Conservation (phyloP, 2,113 vertebrate genomes). For the Chinchilla lanigera region DNA sequence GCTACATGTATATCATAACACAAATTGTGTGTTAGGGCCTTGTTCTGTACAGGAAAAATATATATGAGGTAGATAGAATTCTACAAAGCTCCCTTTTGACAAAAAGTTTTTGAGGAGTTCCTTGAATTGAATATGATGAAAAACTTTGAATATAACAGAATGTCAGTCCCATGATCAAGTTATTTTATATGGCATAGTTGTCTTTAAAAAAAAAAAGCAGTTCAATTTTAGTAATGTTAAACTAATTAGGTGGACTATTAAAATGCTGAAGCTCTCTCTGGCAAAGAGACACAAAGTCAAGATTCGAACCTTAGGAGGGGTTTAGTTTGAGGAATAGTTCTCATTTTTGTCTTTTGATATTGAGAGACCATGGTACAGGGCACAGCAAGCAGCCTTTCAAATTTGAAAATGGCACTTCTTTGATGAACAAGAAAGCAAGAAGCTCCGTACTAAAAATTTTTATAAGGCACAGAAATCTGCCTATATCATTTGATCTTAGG, state of each 20-base stretch:
- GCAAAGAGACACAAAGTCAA: neutral
- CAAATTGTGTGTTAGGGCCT: neutral
- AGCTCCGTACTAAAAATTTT: neutral
- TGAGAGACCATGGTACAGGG: neutral
- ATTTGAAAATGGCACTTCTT: neutral
- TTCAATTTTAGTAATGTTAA: neutral
- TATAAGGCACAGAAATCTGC: neutral
- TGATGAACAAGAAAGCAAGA: neutral
- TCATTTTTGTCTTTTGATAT: neutral
- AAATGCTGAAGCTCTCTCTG: rapidly evolving
- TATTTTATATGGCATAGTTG: neutral
- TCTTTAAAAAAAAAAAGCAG: neutral
- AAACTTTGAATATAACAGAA: neutral
- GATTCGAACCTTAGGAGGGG: neutral
- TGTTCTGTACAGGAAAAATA: neutral
- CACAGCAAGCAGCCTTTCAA: neutral
- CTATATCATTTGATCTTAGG: neutral
- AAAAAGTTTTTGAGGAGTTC: neutral
- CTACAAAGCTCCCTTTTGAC: rapidly evolving
- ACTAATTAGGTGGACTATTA: neutral
- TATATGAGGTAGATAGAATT: neutral
- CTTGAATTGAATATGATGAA: neutral
- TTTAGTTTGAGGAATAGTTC: neutral
- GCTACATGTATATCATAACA: neutral
- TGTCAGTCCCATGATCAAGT: neutral